phyloP scores from a whole-genome alignment of 2,113 vertebrate species.

The Etheostoma cragini region DNA sequence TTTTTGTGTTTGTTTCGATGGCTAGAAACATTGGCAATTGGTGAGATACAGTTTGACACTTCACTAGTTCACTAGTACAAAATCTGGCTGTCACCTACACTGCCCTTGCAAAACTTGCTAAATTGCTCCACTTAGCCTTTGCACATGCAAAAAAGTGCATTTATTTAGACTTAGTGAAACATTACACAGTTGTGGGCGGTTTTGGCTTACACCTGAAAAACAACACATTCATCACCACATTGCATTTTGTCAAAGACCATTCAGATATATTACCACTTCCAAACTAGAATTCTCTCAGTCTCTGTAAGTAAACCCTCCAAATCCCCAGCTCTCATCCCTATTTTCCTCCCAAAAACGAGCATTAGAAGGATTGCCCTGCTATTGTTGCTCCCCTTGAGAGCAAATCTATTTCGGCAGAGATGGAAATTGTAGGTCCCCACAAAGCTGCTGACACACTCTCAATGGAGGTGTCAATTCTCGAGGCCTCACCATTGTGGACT shows the following conservation, averaged over 20 bases:
- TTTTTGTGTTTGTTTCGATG: neutral
- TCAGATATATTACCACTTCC: slow-evolving; percentile 72
- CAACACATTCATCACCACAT: slow-evolving; percentile 57
- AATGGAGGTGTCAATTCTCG: slow-evolving; percentile 83
- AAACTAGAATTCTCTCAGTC: slow-evolving; percentile 71
- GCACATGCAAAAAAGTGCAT: neutral
- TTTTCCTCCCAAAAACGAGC: slow-evolving; percentile 72
- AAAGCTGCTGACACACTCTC: slow-evolving; percentile 83
- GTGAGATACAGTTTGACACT: neutral
- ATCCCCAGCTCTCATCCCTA: slow-evolving; percentile 78
- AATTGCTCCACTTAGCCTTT: slow-evolving; percentile 13
- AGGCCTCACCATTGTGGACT: slow-evolving; percentile 82
- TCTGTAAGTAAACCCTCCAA: slow-evolving; percentile 76
- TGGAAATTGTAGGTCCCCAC: slow-evolving; percentile 80
- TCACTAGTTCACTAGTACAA: neutral
- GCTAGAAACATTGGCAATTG: neutral
- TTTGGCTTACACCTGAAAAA: slow-evolving; percentile 47
- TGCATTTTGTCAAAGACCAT: slow-evolving; percentile 58
- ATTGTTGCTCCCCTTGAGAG: slow-evolving; percentile 80
- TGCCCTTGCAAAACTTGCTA: neutral
- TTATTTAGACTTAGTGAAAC: slow-evolving; percentile 31
- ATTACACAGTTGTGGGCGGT: slow-evolving; percentile 12
- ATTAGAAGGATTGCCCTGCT: slow-evolving; percentile 77
- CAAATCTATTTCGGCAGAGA: slow-evolving; percentile 84
- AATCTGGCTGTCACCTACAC: neutral